Conservation (phyloP, 2,797 vertebrate species). For the Echeneis naucrates region DNA sequence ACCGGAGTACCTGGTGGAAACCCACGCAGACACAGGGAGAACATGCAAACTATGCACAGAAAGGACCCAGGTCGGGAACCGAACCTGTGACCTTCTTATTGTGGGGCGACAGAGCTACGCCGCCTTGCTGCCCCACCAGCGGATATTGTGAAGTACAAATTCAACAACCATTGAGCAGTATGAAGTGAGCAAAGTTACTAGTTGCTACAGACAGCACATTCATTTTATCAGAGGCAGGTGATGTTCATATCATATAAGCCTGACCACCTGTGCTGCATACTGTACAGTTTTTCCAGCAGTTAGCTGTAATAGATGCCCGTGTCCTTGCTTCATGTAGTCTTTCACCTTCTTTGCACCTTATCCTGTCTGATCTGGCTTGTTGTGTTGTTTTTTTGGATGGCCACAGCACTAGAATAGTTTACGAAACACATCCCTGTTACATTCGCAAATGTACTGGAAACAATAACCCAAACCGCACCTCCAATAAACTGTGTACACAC, state of each 20-base stretch:
- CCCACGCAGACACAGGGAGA: too few species aligned
- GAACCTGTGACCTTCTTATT: too few species aligned
- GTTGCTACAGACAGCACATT: background rate
- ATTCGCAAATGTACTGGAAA: conserved; percentile 22
- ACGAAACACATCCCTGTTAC: conserved; percentile 20
- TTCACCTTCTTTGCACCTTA: background rate
- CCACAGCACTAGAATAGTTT: conserved; percentile 20
- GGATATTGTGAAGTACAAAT: too few species aligned
- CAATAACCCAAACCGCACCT: conserved; percentile 29
- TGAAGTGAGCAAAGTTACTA: background rate
- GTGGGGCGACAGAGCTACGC: too few species aligned
- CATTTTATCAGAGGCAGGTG: background rate
- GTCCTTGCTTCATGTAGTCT: background rate
- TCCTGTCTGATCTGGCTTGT: conserved; percentile 8
- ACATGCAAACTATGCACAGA: too few species aligned
- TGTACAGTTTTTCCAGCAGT: background rate
- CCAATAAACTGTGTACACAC: conserved; percentile 15
- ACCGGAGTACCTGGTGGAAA: too few species aligned
- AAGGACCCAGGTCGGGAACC: too few species aligned
- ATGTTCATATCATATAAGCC: background rate
- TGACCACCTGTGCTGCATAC: background rate
- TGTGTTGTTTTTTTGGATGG: conserved; percentile 19
- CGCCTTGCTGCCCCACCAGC: too few species aligned
- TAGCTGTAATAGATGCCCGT: background rate
- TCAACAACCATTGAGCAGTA: background rate